phyloP scores from a whole-genome alignment of 2,888 invertebrate genomes.

The Lysandra coridon region DNA sequence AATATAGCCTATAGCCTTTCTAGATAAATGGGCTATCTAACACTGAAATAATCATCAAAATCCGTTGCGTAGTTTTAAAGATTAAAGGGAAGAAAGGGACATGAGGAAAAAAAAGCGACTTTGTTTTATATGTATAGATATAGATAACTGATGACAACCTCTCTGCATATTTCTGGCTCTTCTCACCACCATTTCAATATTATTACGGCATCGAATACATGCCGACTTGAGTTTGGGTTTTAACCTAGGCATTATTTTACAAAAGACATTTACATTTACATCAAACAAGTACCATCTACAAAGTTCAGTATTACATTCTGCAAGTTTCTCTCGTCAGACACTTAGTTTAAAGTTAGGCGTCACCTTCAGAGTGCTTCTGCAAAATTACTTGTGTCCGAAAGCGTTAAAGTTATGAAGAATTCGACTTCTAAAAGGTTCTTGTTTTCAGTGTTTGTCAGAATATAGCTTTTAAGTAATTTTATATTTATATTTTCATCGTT shows the following conservation, averaged over 20 bases:
- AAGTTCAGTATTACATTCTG: conserved; percentile 11
- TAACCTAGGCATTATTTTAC: neutral
- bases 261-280: neutral
- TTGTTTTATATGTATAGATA: no score
- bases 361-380: neutral
- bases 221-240: no score
- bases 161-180: no score
- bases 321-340: conserved; percentile 1
- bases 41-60: no score
- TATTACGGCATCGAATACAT: no score
- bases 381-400: neutral
- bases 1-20: no score
- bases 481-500: neutral
- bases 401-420: conserved; percentile 14
- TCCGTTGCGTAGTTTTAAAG: no score
- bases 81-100: no score
- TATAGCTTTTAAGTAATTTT: neutral
- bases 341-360: neutral
- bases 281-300: neutral
- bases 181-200: no score
- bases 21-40: no score
- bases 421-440: neutral
- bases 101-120: no score
- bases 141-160: no score
- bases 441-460: neutral